phyloP scores from a whole-genome alignment of 2,797 vertebrate genomes.

The Gephyroberyx darwinii region DNA sequence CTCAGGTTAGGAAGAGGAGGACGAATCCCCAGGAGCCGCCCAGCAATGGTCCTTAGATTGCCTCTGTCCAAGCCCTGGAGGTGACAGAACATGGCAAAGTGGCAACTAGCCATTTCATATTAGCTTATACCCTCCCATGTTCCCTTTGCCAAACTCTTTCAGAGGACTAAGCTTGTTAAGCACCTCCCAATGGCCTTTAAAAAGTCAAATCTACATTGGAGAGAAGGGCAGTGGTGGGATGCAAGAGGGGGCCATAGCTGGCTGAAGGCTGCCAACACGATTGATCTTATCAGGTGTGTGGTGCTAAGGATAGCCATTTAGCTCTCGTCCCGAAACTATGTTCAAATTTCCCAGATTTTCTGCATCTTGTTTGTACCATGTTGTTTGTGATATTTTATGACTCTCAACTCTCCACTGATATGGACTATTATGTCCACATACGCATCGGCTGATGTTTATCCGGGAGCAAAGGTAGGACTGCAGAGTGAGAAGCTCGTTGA shows the following conservation, averaged over 20 bases:
- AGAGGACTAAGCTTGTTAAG: not conserved
- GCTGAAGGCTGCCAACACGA: too few relatives aligned
- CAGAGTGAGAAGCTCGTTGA: conserved; percentile 68
- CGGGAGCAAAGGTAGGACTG: conserved; percentile 48
- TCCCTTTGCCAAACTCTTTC: not conserved
- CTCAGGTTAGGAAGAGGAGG: too few relatives aligned
- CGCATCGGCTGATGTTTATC: conserved; percentile 16
- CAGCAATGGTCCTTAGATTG: conserved; percentile 51
- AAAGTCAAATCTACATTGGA: not conserved
- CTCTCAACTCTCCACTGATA: not conserved
- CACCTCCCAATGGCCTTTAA: not conserved
- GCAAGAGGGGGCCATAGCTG: too few relatives aligned
- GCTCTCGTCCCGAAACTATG: not conserved
- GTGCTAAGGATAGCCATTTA: not conserved
- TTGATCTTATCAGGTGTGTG: too few relatives aligned
- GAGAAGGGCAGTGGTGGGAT: not conserved
- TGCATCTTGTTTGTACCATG: not conserved
- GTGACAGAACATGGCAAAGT: conserved; percentile 1
- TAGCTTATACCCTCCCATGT: not conserved
- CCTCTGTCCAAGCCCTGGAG: conserved; percentile 58
- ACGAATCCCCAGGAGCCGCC: conserved; percentile 48
- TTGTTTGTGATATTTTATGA: too few relatives aligned
- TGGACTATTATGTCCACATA: not conserved
- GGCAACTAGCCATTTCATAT: not conserved
- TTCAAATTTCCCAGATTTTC: not conserved